phyloP scores from a whole-genome alignment of 2,113 vertebrate species.

The Bucco capensis region DNA sequence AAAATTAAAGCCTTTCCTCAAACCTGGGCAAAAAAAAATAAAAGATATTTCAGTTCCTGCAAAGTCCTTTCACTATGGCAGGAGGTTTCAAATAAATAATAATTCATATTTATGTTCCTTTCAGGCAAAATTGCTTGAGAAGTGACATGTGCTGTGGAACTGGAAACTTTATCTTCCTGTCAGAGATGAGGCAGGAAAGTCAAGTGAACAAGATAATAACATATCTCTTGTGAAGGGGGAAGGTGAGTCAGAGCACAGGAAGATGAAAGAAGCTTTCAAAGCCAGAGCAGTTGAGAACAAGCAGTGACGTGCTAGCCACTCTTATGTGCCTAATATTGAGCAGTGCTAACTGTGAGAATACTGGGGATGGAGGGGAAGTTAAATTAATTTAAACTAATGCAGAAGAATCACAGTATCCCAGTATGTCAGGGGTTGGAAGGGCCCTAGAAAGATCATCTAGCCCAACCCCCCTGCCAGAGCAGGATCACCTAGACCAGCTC shows the following conservation, averaged over 20 bases:
- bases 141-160: conserved; percentile 21
- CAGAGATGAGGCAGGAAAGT: conserved; percentile 58
- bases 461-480: no score
- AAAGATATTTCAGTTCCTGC: conserved; percentile 58
- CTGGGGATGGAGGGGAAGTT: not conserved
- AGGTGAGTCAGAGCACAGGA: conserved; percentile 51
- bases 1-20: conserved; percentile 59
- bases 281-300: not conserved
- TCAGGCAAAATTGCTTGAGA: conserved; percentile 55
- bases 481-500: no score
- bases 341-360: not conserved
- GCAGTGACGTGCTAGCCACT: not conserved
- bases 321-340: not conserved
- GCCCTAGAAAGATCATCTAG: no score
- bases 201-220: conserved; percentile 66
- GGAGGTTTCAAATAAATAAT: not conserved
- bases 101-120: conserved; percentile 62
- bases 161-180: conserved; percentile 69
- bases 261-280: conserved; percentile 48
- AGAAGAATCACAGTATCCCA: no score
- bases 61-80: conserved; percentile 6
- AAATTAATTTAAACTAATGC: not conserved
- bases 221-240: conserved; percentile 51
- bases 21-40: not conserved
- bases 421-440: no score